Evolutionary conservation across 2,797 vertebrate genomes (phyloP), one percentile per base, ranked within the genome.

Genomic region (Chloroceryle inda): DNA sequence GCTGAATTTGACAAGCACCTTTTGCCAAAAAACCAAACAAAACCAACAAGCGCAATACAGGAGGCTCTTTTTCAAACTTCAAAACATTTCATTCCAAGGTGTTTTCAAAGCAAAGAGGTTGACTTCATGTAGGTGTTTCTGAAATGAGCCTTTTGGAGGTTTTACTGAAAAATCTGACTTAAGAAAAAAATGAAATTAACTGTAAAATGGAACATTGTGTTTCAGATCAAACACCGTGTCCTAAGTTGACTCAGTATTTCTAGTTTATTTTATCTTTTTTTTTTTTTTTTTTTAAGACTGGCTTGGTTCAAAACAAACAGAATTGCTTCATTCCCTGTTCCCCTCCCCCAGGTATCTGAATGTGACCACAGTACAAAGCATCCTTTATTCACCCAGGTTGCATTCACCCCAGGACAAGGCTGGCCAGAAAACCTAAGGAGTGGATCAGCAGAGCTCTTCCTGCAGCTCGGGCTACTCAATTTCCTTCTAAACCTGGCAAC

Each of bases 61-160:
- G 53, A 55, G 95, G 88, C 88, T 96, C 96, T 94, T 96, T 96
- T 94, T 94, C 3, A 79, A 92, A 90, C 92, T 96, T 94, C 90
- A 95, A 94, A 97, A 95, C 94, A 84, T 95, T 95, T 96, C 84
- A 85, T 92, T 95, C 94, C 86, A 50, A 96, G 94, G 81, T 95
- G 91, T 97, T 97, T 96, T 96, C 95, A 94, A 94, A 97, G 94
- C 91, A 97, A 84, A 95, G 84, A 87, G 72, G 91, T 71, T 94
- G 90, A 96, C 86, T 96, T 92, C 92, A 71, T 15, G 61, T 87
- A 96, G 92, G 93, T 95, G 95, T 96, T 97, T 92, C 88, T 96
- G 94, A 97, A 96, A 96, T 74, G 91, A 93, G 68, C 84, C 94
- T 94, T 96, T 96, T 97, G 94, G 95, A 97, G 67, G 74, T 80